Percentiles rank a stretch among this genome's conserved stretches.
These are phyloP conservation scores for Dermatemys mawii DNA, from an alignment of 2,113 vertebrate genomes.

Conservation along the genomic window DNA sequence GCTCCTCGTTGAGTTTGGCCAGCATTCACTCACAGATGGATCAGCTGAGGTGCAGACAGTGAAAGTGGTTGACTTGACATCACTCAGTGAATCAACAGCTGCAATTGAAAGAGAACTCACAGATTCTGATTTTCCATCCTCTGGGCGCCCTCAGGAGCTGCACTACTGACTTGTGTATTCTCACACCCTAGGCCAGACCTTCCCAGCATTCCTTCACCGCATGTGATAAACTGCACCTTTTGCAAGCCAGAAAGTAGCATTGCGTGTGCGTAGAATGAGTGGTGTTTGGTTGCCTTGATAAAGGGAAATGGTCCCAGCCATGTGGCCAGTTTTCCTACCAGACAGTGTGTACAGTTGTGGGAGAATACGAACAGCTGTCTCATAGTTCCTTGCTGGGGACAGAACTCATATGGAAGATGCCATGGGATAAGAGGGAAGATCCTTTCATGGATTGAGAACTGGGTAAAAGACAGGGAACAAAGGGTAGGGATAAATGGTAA, in stretches of 20 bases:
- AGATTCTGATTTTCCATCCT: background rate
- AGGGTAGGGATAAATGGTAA: too few species aligned
- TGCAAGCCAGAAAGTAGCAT: background rate
- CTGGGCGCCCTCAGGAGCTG: background rate
- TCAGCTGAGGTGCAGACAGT: background rate
- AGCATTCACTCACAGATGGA: background rate
- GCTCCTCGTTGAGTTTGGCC: background rate
- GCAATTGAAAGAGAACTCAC: fast-evolving
- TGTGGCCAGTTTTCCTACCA: background rate
- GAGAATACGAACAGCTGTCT: background rate
- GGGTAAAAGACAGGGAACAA: too few species aligned
- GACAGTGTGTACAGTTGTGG: background rate
- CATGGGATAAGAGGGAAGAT: too few species aligned
- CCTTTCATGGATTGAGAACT: too few species aligned
- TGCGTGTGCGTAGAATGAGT: background rate
- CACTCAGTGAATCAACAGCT: background rate
- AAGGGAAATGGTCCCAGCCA: background rate
- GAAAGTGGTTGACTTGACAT: background rate
- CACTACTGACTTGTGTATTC: background rate
- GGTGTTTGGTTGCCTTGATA: background rate
- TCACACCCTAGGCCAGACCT: background rate
- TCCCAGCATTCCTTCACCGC: fast-evolving
- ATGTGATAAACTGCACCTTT: fast-evolving
- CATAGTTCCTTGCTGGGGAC: background rate
- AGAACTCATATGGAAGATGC: background rate